Base-by-base conservation (phyloP, 2,888 invertebrate genomes). In the Drosophila yooni region DNA sequence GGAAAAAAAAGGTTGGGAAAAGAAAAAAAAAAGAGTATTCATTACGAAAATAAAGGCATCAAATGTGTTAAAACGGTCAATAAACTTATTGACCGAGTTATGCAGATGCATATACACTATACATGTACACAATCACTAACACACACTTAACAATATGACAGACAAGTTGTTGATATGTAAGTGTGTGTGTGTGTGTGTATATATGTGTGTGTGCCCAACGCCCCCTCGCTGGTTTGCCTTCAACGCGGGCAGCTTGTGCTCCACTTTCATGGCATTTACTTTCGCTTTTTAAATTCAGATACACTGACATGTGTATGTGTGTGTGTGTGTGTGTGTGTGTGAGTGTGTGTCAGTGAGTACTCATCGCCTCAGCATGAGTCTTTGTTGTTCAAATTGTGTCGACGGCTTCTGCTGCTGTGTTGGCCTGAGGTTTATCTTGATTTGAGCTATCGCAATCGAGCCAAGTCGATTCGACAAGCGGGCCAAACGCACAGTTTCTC, bases 61-160 rank as follows among this genome's bases (percentile, higher is more conserved):
- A 80, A 80, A 76, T 70, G 67, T 75, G 70, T 62, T 72, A 76
- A 80, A 75, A 71, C 87, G 88, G 89, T 88, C 87, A 88, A 88
- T 89, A 88, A 88, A 88, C 88, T 85, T 87, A 87, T 85, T 89
- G 87, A 83, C 83, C 87, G 87, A 86, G 72, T 80, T 86, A 75
- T 65, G 60, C 70, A 66, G 70, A 61, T 66, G 74, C 74, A 70
- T 25, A 70, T 67, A 68, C 54, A 68, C 7, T 15, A 59, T 68
- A 59, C 54, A 61, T 11, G 13, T 31, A 33, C 27, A 29, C 33
- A 50, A 43, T 21, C 21, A 58, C 27, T 3, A 21, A 57, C 31
- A 48, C n/a, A 48, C 6, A 58, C 38, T 18, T 18, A 62, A n/a
- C 11, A 34, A 33, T 51, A 36, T 46, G 38, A 27, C 21, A 58